Evolutionary conservation across 2,888 invertebrate species (phyloP).

Genomic region (Phania funesta): DNA sequence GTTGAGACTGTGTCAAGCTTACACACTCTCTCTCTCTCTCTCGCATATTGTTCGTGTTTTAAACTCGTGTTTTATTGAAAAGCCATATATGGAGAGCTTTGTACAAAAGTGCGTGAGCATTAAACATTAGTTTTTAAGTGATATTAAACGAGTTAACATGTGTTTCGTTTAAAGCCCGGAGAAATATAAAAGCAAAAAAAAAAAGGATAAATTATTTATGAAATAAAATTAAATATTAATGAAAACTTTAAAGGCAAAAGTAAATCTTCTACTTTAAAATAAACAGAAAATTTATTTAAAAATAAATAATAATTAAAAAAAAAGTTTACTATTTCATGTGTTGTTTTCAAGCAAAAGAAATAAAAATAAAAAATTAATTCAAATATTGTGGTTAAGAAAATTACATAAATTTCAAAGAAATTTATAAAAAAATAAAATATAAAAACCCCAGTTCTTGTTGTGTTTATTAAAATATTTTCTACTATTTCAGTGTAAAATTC

Average conservation of each 20-base stretch:
- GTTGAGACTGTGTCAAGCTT: not conserved
- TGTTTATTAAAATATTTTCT: no score
- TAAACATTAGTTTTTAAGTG: slow-evolving; percentile 61
- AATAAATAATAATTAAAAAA: no score
- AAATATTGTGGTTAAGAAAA: no score
- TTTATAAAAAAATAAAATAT: no score
- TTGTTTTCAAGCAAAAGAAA: no score
- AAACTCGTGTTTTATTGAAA: not conserved
- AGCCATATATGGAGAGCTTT: slow-evolving; percentile 48
- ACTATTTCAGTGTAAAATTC: no score
- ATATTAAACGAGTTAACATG: slow-evolving; percentile 61
- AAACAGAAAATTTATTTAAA: not conserved
- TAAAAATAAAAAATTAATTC: no score
- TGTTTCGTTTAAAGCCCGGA: slow-evolving; percentile 46
- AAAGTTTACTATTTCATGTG: no score
- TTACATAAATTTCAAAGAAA: no score
- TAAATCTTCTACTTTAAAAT: not conserved
- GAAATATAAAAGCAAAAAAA: not conserved
- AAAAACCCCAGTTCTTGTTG: no score
- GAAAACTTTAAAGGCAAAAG: no score
- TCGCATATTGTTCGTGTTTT: not conserved
- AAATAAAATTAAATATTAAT: slow-evolving; percentile 5
- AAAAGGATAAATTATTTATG: slow-evolving; percentile 24
- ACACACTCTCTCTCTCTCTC: not conserved
- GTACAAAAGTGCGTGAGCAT: slow-evolving; percentile 61